Evolutionary conservation across 1,140 invertebrate genomes (phyloP), one percentile per base, ranked within the genome.

Genomic region (Drosophila sulfurigaster): DNA sequence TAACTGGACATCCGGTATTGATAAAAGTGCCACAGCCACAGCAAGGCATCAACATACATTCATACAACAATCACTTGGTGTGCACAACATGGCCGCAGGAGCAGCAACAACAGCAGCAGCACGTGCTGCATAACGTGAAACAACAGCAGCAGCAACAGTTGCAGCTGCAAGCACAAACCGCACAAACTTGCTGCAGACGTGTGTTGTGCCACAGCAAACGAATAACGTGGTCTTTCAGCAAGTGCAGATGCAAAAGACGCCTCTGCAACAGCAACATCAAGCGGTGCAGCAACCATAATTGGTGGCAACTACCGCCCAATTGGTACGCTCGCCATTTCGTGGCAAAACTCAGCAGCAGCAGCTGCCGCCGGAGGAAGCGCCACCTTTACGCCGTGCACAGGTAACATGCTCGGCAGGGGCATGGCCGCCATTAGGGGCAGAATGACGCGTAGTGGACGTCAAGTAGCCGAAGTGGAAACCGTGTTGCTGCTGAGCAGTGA

Each of bases 401-500:
- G 20, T n/a, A 57, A 51, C 6, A 51, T 58, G 41, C 63, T 83
- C 0, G 67, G 89, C 1, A 60, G 86, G 25, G 76, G 69, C 15
- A 38, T 92, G 54, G 62, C 78, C 67, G 62, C 78, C 69, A 90
- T 79, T 45, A 75, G 67, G 71, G 92, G 91, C 6, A 82, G 81
- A 8, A 54, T 87, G 2, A 70, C 86, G 2, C 69, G 91, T 2
- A 79, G 81, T 13, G 88, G 85, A 0, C 72, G 88, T 1, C 74
- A 80, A 11, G 59, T 79, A 0, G 93, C 94, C 2, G 94, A 95
- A 72, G 93, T 93, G 11, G 95, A 95, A 87, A 94, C 94, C 45
- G 94, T 95, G 52, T 94, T 95, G 81, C 92, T 95, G 38, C 90
- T 95, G 58, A 95, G 95, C 91, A 95, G 95, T 67, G 95, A 95